A percentile compares a stretch with the other conserved stretches of the same genome.
Conservation (phyloP, 2,797 vertebrate species). For the Sebastes minor region DNA sequence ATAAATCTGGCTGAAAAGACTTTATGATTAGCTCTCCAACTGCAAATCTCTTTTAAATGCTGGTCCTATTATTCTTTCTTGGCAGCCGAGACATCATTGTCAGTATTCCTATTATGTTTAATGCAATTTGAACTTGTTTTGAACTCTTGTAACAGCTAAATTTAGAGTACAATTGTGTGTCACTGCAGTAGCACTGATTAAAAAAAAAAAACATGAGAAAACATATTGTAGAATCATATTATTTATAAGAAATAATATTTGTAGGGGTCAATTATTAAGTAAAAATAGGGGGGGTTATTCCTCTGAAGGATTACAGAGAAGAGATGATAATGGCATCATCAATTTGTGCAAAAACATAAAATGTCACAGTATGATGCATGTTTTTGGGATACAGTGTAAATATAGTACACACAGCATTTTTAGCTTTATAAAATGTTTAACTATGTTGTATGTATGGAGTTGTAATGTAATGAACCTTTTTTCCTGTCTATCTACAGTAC, state of each 20-base stretch:
- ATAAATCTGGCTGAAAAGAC: slow-evolving; percentile 18
- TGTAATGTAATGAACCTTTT: too few relatives aligned
- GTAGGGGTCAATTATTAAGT: not conserved
- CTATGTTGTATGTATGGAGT: too few relatives aligned
- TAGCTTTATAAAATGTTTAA: too few relatives aligned
- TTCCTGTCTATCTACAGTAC: too few relatives aligned
- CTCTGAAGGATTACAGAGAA: too few relatives aligned
- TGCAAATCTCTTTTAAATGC: not conserved
- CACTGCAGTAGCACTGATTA: not conserved
- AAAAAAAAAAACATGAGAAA: not conserved
- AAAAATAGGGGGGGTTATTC: not conserved
- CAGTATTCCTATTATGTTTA: not conserved
- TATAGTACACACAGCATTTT: too few relatives aligned
- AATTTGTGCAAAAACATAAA: too few relatives aligned
- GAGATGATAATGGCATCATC: too few relatives aligned
- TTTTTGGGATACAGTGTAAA: too few relatives aligned
- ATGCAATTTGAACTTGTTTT: slow-evolving; percentile 3
- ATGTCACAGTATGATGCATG: too few relatives aligned
- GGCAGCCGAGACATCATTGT: slow-evolving; percentile 4
- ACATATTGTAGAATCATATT: not conserved
- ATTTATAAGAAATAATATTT: not conserved
- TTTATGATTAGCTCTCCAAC: slow-evolving; percentile 13
- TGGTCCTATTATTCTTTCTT: not conserved
- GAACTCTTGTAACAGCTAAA: not conserved
- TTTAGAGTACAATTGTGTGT: not conserved